Conservation (phyloP, 2,888 invertebrate species). For the Latrodectus elegans region DNA sequence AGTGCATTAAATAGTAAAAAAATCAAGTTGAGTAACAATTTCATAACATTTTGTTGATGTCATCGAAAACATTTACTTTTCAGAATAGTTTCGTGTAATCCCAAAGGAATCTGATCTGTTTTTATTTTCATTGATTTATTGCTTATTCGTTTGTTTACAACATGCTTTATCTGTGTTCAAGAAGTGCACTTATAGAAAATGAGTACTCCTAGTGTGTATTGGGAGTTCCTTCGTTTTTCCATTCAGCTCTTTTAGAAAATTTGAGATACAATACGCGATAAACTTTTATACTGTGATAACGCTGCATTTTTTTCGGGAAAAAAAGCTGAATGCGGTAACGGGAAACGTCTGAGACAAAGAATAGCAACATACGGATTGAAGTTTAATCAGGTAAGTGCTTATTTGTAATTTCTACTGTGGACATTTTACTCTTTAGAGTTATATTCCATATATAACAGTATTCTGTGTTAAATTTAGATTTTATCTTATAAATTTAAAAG, state of each 20-base stretch:
- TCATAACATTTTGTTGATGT: neutral
- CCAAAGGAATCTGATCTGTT: constrained; percentile 1
- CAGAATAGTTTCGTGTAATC: neutral
- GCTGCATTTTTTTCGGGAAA: neutral
- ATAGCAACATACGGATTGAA: constrained; percentile 11
- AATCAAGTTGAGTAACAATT: too few species aligned
- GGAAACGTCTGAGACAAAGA: constrained; percentile 26
- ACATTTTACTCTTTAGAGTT: neutral
- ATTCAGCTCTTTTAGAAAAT: constrained; percentile 25
- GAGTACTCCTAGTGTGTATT: constrained; percentile 33
- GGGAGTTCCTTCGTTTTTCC: constrained; percentile 11
- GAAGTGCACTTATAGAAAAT: constrained; percentile 59
- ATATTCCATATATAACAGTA: neutral
- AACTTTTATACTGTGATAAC: constrained; percentile 37
- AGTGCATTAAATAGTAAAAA: too few species aligned
- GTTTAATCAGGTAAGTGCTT: constrained; percentile 61
- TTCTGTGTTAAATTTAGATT: neutral
- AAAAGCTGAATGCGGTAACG: neutral
- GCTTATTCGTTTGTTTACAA: constrained; percentile 17
- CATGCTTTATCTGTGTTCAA: constrained; percentile 30
- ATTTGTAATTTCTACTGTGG: constrained; percentile 31
- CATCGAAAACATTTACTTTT: neutral
- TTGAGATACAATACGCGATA: constrained; percentile 25
- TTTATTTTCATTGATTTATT: constrained; percentile 27
- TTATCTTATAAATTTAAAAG: too few species aligned